A percentile compares a stretch with the other conserved stretches of the same genome.
These are phyloP conservation scores for Bilobella aurantiaca DNA, from an alignment of 1,140 invertebrate species.

Conservation along the genomic window DNA sequence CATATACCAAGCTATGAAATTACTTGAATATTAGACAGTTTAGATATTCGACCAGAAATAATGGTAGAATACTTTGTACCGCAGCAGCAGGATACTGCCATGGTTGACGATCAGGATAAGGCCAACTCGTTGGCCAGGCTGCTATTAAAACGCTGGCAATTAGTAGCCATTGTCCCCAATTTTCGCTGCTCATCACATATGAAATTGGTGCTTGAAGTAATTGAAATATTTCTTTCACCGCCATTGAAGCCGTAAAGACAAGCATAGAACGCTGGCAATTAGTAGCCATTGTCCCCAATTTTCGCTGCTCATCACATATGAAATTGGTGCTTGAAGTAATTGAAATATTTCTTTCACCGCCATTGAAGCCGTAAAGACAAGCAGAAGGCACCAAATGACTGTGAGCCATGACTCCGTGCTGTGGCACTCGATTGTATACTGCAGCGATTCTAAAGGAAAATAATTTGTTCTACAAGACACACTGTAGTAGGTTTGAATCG, in stretches of 20 bases:
- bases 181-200: constrained; percentile 46
- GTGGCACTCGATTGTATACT: constrained; percentile 1
- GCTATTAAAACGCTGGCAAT: constrained; percentile 48
- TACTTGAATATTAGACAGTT: too few relatives aligned
- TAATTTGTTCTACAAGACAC: too few relatives aligned
- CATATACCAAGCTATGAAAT: constrained; percentile 51
- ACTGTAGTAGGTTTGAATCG: too few relatives aligned
- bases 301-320: constrained; percentile 42
- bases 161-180: constrained; percentile 68
- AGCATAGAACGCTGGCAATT: constrained; percentile 38
- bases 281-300: constrained; percentile 72
- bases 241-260: constrained; percentile 31
- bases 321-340: constrained; percentile 28
- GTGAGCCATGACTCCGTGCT: constrained; percentile 10
- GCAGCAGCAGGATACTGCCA: constrained; percentile 78
- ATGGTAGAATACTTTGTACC: constrained; percentile 35
- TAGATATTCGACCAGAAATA: background rate
- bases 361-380: constrained; percentile 33
- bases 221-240: constrained; percentile 40
- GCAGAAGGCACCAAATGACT: constrained; percentile 29
- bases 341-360: constrained; percentile 40
- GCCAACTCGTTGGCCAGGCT: constrained; percentile 12
- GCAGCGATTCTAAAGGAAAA: background rate
- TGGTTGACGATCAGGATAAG: background rate
- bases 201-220: constrained; percentile 28